These are phyloP conservation scores for Ploceus nigricollis DNA, from an alignment of 2,113 vertebrate species.

Conservation along the genomic window DNA sequence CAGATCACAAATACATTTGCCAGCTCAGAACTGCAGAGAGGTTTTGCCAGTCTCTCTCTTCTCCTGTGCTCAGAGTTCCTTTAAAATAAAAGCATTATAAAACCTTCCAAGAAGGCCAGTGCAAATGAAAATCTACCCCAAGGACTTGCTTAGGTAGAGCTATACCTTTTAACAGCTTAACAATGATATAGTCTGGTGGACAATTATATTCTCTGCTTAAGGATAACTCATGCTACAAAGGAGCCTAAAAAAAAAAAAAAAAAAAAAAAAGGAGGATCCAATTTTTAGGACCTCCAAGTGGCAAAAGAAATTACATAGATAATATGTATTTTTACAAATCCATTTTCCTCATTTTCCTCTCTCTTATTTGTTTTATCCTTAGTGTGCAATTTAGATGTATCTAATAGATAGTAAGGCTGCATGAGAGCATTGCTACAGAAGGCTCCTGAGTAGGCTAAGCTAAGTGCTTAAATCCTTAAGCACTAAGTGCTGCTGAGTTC, in stretches of 20 bases:
- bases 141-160: neutral
- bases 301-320: neutral
- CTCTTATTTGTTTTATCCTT: neutral
- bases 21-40: neutral
- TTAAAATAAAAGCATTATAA: slow-evolving; percentile 35
- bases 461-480: neutral
- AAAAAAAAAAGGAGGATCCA: neutral
- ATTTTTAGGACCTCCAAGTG: neutral
- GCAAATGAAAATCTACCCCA: neutral
- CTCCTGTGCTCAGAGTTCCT: neutral
- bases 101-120: neutral
- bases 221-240: neutral
- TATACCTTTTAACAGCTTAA: neutral
- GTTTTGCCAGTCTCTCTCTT: slow-evolving; percentile 6
- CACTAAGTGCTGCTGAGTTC: neutral
- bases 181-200: neutral
- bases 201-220: neutral
- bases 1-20: slow-evolving; percentile 41
- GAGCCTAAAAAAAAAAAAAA: neutral
- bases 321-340: neutral
- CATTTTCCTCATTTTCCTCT: neutral
- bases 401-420: neutral
- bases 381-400: neutral
- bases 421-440: neutral
- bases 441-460: neutral